Conservation (phyloP, 1,140 invertebrate species). For the Semibalanus balanoides region DNA sequence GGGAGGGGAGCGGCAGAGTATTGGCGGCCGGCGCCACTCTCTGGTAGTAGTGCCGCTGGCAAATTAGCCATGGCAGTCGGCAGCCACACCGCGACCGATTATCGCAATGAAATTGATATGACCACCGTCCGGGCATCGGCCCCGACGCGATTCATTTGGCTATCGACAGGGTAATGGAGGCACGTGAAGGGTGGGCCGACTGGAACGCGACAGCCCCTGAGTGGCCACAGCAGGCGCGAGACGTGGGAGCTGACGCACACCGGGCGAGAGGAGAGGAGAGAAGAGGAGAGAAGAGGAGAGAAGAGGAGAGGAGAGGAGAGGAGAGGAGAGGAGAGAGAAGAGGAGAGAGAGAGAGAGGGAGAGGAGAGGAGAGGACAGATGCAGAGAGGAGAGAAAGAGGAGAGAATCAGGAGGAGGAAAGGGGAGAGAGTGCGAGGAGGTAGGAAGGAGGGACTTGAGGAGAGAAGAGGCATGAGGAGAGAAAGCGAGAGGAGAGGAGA, state of each 20-base stretch:
- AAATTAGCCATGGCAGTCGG: not conserved
- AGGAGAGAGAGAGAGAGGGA: not conserved
- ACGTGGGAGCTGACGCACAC: no score
- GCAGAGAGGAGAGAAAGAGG: not conserved
- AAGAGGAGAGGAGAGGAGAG: not conserved
- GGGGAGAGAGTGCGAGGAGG: no score
- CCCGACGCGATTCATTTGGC: not conserved
- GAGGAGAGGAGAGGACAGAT: not conserved
- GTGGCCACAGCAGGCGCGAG: no score
- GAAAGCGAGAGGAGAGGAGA: no score
- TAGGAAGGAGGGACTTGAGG: no score
- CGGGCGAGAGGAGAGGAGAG: not conserved
- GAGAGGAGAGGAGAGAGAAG: not conserved
- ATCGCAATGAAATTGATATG: not conserved
- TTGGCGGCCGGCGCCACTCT: no score
- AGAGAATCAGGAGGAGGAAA: no score
- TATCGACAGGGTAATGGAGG: constrained; percentile 1
- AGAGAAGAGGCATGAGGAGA: no score
- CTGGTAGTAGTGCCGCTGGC: no score
- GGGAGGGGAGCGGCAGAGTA: no score
- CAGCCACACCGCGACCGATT: not conserved
- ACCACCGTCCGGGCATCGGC: not conserved
- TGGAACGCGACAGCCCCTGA: not conserved
- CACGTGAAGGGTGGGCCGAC: not conserved
- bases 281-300: not conserved